Conservation (phyloP, 2,888 invertebrate species). For the Colostygia pectinataria region DNA sequence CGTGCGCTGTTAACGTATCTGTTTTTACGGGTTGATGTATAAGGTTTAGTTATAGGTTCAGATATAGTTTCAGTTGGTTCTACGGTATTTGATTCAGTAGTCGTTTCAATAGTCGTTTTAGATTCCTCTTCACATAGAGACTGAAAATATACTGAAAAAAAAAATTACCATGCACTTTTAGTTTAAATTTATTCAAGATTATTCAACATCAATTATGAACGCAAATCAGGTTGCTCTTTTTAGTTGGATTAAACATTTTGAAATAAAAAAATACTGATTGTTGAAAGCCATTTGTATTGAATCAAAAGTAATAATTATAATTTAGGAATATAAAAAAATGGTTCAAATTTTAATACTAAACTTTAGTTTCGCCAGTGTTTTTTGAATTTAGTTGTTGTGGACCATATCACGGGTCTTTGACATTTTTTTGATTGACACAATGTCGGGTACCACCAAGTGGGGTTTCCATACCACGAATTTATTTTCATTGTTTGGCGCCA, state of each 20-base stretch:
- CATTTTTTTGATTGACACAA: conserved; percentile 12
- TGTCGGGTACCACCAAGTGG: conserved; percentile 13
- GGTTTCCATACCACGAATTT: too few species aligned
- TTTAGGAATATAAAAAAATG: too few species aligned
- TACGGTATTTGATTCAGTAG: neutral
- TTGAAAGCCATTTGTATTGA: too few species aligned
- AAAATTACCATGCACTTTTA: neutral
- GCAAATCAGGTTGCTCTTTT: too few species aligned
- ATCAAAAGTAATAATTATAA: too few species aligned
- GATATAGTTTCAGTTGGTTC: conserved; percentile 1
- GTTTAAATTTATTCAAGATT: too few species aligned
- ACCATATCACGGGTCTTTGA: conserved; percentile 17
- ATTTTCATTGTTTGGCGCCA: too few species aligned
- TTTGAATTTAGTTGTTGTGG: conserved; percentile 11
- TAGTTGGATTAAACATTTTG: too few species aligned
- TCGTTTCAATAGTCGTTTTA: conserved; percentile 7
- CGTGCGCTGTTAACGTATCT: neutral
- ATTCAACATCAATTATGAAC: too few species aligned
- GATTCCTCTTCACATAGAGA: conserved; percentile 5
- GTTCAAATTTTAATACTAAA: conserved; percentile 8
- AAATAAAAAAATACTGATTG: too few species aligned
- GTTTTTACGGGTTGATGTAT: neutral
- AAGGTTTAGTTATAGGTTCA: neutral
- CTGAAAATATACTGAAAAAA: conserved; percentile 21
- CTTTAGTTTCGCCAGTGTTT: conserved; percentile 14